These are phyloP conservation scores for Gymnothorax javanicus DNA, from an alignment of 2,797 vertebrate species.

Conservation along the genomic window DNA sequence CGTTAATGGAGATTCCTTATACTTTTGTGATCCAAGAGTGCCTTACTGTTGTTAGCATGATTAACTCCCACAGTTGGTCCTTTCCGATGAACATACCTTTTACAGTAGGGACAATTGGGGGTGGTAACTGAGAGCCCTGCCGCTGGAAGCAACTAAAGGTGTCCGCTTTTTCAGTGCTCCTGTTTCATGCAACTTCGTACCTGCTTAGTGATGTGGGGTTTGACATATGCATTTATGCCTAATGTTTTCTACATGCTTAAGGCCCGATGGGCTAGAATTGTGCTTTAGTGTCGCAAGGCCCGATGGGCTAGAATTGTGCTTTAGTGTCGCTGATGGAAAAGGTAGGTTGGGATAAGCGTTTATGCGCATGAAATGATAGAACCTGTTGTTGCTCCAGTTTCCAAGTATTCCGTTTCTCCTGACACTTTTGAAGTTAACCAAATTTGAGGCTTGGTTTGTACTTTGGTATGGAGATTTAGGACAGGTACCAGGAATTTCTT, in stretches of 20 bases:
- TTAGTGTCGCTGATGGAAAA: background rate
- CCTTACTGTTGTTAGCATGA: background rate
- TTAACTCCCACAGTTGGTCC: background rate
- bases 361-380: background rate
- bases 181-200: background rate
- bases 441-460: background rate
- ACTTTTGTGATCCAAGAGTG: background rate
- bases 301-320: background rate
- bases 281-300: background rate
- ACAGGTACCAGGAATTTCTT: background rate
- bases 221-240: background rate
- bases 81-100: too few relatives aligned
- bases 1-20: background rate
- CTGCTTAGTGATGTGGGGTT: background rate
- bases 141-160: too few relatives aligned
- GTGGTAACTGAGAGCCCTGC: too few relatives aligned
- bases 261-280: background rate
- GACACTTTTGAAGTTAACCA: background rate
- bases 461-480: background rate
- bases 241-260: background rate
- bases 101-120: too few relatives aligned
- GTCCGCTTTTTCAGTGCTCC: background rate
- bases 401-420: background rate
- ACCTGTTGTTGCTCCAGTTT: background rate
- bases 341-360: background rate